phyloP scores from a whole-genome alignment of 2,797 vertebrate genomes.

The Rachycentron canadum region DNA sequence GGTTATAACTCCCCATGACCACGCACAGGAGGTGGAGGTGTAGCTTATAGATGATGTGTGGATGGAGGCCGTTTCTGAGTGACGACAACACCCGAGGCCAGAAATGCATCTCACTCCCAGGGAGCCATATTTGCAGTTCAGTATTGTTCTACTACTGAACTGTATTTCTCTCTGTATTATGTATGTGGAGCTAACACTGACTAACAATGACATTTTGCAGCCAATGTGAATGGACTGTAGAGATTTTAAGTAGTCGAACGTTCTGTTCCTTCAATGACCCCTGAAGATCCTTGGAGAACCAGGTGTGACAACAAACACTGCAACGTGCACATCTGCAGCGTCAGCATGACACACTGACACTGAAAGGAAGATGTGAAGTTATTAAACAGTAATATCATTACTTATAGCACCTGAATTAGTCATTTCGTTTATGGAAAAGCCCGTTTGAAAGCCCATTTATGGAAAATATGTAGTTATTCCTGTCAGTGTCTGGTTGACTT shows the following conservation, averaged over 20 bases:
- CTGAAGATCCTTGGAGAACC: not conserved
- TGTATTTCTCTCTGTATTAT: not conserved
- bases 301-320: not conserved
- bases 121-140: not conserved
- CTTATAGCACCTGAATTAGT: not conserved
- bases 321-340: not conserved
- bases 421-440: slow-evolving; percentile 31
- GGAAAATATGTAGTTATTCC: slow-evolving; percentile 12
- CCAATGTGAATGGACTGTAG: not conserved
- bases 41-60: not conserved
- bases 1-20: not conserved
- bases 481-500: not conserved
- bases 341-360: not conserved
- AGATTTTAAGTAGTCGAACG: not conserved
- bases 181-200: not conserved
- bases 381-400: no score
- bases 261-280: not conserved
- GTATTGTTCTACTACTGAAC: not conserved
- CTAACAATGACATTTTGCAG: no score
- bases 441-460: no score
- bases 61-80: no score
- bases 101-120: not conserved
- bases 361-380: not conserved
- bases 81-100: not conserved
- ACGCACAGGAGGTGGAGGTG: no score